phyloP scores from a whole-genome alignment of 2,888 invertebrate species.

The Apamea crenata region DNA sequence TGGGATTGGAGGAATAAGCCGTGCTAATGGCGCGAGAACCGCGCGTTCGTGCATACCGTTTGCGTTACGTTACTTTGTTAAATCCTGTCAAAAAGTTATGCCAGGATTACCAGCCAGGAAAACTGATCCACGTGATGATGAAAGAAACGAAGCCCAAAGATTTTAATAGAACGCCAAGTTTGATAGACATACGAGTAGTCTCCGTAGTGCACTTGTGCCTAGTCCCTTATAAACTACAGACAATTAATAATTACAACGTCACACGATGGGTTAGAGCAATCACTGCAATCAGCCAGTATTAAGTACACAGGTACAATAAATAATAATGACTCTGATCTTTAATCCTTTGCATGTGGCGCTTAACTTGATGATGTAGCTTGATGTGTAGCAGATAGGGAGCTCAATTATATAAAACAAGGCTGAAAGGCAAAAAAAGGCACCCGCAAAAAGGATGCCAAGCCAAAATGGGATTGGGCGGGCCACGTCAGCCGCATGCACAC shows the following conservation, averaged over 20 bases:
- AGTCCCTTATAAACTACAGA: background rate
- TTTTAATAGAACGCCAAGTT: background rate
- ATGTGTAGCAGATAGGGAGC: slow-evolving; percentile 5
- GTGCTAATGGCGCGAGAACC: background rate
- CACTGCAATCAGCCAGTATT: slow-evolving; percentile 43
- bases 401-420: background rate
- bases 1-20: background rate
- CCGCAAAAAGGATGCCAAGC: too few species aligned
- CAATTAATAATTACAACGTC: slow-evolving; percentile 22
- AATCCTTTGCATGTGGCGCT: slow-evolving; percentile 32
- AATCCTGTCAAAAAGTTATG: background rate
- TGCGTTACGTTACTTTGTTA: background rate
- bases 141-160: background rate
- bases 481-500: too few species aligned
- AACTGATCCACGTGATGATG: background rate
- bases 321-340: slow-evolving; percentile 50
- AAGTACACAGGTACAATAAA: slow-evolving; percentile 30
- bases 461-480: too few species aligned
- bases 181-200: background rate
- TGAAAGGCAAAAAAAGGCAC: too few species aligned
- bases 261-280: slow-evolving; percentile 25
- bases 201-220: background rate
- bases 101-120: background rate
- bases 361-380: slow-evolving; percentile 6
- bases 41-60: too few species aligned